A percentile compares a stretch with the other conserved stretches of the same genome.
Evolutionary conservation across 2,797 vertebrate species (phyloP).

Genomic region (Darevskia nairensis): DNA sequence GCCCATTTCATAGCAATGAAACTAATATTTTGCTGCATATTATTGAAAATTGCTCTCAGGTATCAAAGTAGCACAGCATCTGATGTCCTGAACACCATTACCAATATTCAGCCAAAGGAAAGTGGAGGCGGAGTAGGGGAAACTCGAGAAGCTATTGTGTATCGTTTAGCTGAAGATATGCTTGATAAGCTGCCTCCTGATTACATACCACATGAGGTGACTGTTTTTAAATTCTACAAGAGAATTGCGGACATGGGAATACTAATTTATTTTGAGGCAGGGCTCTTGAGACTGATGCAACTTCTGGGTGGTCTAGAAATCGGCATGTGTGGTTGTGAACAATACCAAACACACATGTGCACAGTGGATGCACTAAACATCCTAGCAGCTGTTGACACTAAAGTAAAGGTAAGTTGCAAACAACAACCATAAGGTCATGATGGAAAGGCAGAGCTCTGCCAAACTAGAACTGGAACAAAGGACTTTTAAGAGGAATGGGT

Average conservation of each 20-base stretch:
- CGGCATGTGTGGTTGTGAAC: neutral
- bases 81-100: slow-evolving; percentile 84
- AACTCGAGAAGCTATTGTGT: slow-evolving; percentile 85
- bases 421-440: neutral
- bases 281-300: neutral
- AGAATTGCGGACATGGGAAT: neutral
- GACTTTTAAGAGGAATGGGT: neutral
- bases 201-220: slow-evolving; percentile 84
- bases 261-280: neutral
- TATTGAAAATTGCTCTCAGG: slow-evolving; percentile 67
- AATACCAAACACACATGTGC: neutral
- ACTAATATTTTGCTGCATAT: slow-evolving; percentile 20
- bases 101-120: slow-evolving; percentile 89
- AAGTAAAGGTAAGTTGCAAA: neutral
- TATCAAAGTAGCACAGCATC: slow-evolving; percentile 87
- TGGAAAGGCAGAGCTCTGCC: neutral
- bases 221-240: neutral
- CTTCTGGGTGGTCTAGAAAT: neutral
- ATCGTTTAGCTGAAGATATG: slow-evolving; percentile 84
- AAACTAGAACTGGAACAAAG: neutral
- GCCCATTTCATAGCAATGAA: neutral
- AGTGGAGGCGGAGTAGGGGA: slow-evolving; percentile 80
- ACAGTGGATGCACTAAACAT: neutral
- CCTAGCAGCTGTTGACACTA: neutral
- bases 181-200: slow-evolving; percentile 85